Base-by-base conservation (phyloP, 2,888 invertebrate species). In the Eupithecia pulchellata region DNA sequence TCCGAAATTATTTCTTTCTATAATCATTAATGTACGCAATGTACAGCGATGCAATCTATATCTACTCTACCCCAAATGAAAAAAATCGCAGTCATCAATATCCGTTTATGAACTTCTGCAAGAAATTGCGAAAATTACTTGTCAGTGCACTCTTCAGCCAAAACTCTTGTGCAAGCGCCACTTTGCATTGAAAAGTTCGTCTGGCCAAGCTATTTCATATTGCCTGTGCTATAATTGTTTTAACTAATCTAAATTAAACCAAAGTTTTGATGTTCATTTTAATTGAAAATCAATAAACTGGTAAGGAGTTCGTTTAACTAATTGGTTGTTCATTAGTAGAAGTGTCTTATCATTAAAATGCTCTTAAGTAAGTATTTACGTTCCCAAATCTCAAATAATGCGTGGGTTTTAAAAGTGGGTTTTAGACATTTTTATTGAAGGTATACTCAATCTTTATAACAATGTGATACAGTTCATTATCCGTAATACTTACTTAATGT, bases 231-330 rank as follows among this genome's bases (percentile, higher is more conserved):
- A 13, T 61, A n/a, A 60, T 61, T 30, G 34, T 14, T 34, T 20
- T 14, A 36, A 25, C 25, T 61, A 60, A 60, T n/a, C 32, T 32
- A 61, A 32, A 32, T 34, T 32, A 34, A 61, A 61, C 61, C 34
- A 61, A 32, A n/a, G 34, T 61, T 61, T 32, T 36, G 32, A 52
- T 67, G 67, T 55, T 64, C 47, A 60, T 42, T 72, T 63, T 67
- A 69, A 72, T 72, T 69, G 64, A 67, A 55, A 64, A 68, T 57
- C 55, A 57, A 47, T 67, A 58, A 58, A 66, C 47, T 42, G 57
- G 68, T 42, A 34, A 34, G 63, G 63, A 72, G 58, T 64, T 25
- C 39, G 63, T 66, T 69, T 60, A n/a, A 61, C 64, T 64, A 29
- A 69, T 66, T 42, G 39, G 30, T 17, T 5, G 42, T 69, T 67